phyloP scores from a whole-genome alignment of 2,888 invertebrate genomes.

The Erannis defoliaria region DNA sequence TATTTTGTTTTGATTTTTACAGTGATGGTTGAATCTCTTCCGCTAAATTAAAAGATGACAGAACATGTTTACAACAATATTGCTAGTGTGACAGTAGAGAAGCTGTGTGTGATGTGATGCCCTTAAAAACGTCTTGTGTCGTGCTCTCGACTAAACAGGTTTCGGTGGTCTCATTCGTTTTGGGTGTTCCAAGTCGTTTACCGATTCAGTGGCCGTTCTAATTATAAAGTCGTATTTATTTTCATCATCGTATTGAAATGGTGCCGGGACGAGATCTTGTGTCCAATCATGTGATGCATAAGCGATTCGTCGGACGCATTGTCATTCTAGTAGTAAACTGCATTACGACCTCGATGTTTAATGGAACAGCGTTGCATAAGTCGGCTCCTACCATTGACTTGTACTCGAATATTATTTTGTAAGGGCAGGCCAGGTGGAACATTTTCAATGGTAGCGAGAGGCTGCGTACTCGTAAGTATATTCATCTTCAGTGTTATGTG shows the following conservation, averaged over 20 bases:
- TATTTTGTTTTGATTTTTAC: no score
- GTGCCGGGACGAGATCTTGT: background rate
- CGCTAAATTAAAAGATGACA: no score
- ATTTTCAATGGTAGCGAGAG: no score
- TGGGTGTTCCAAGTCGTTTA: slow-evolving; percentile 9
- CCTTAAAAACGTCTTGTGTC: slow-evolving; percentile 8
- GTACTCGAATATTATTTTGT: no score
- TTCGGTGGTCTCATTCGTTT: slow-evolving; percentile 21
- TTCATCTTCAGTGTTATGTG: no score
- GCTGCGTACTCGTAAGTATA: no score
- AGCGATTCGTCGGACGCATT: background rate
- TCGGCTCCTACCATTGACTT: background rate
- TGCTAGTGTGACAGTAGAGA: no score
- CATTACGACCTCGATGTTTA: background rate
- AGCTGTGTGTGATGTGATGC: no score
- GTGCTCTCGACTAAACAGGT: slow-evolving; percentile 24
- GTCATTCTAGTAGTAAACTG: background rate
- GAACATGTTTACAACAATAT: no score
- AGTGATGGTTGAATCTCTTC: no score
- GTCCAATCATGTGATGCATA: background rate
- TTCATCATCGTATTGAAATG: background rate
- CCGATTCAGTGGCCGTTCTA: slow-evolving; percentile 25
- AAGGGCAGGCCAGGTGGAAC: no score
- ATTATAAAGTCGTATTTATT: slow-evolving; percentile 18
- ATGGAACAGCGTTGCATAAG: slow-evolving; percentile 3